Percentiles rank a stretch among this genome's conserved stretches.
Conservation (phyloP, 2,113 vertebrate species). For the Balaeniceps rex region DNA sequence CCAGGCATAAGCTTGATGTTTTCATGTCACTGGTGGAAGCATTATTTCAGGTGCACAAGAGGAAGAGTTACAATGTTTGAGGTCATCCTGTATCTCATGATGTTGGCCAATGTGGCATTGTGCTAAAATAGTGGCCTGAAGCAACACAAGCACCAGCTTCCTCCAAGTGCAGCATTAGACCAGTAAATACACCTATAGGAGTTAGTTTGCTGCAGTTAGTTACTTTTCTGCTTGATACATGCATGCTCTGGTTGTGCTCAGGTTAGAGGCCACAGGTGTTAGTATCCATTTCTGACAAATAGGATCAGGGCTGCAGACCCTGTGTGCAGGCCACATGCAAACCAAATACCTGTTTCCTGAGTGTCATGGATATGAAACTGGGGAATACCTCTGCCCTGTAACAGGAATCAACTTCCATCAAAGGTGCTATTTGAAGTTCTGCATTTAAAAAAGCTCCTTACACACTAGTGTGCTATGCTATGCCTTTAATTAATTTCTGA, state of each 20-base stretch:
- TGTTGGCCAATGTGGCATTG: neutral
- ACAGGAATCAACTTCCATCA: neutral
- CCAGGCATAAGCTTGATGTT: neutral
- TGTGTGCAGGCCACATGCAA: neutral
- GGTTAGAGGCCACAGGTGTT: neutral
- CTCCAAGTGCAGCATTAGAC: neutral
- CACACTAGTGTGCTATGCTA: rapidly evolving
- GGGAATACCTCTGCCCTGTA: neutral
- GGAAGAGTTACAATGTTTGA: neutral
- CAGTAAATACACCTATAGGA: neutral
- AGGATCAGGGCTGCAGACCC: neutral
- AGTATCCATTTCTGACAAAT: neutral
- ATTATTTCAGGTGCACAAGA: neutral
- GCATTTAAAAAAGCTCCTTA: neutral
- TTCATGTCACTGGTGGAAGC: neutral
- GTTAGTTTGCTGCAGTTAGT: neutral
- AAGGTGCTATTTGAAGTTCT: neutral
- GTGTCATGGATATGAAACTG: neutral
- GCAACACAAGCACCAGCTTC: neutral
- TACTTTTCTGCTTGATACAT: neutral
- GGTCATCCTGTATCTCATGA: neutral
- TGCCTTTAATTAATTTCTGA: neutral
- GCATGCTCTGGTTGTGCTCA: neutral
- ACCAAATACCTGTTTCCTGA: neutral
- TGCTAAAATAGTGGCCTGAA: neutral